Base-by-base conservation (phyloP, 1,140 invertebrate species). In the Palaemon carinicauda region DNA sequence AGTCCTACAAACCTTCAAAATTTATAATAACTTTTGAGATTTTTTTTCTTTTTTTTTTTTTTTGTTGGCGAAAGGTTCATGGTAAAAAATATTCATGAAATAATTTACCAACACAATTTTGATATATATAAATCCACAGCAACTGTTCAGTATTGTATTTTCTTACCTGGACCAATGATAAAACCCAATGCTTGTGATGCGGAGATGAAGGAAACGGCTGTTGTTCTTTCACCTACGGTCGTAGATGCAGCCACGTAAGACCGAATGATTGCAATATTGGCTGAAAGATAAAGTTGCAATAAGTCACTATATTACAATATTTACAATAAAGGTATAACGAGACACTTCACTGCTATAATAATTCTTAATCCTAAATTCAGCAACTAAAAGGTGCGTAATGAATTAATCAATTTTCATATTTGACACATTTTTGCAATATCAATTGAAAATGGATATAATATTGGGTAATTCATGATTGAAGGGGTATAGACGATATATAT, bases 221-320 rank as follows among this genome's bases (percentile, higher is more conserved):
- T 93, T 1, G 96, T 98, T 83, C 96, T 93, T 92, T 98, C 97
- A 52, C 92, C 91, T 19, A 96, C 90, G 87, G 94, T 94, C 7
- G 97, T 97, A 1, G 96, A 96, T 31, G 95, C 95, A 24, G 96
- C 96, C 41, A 97, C 91, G 92, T 97, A 98, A 3, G 96, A 96
- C 69, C 96, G 93, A 82, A 96, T 96, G 29, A 96, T 94, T 0
- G 96, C 96, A 89, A 97, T 95, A 91, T 96, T 97, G 0, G 96
- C 96, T 96, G 91, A 9, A 93, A 92, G 88, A 82, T 89, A 84
- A 89, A 84, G 7, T 27, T 27, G 1, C 60, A 21, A 3, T 69
- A 21, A 27, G 24, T 1, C 24, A 24, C 27, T 2, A 19, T 12
- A 17, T 27, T 14, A 12, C 4, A n/a, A n/a, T n/a, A 60, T 3